Conservation (phyloP, 1,140 invertebrate genomes). For the Belonocnema kinseyi region DNA sequence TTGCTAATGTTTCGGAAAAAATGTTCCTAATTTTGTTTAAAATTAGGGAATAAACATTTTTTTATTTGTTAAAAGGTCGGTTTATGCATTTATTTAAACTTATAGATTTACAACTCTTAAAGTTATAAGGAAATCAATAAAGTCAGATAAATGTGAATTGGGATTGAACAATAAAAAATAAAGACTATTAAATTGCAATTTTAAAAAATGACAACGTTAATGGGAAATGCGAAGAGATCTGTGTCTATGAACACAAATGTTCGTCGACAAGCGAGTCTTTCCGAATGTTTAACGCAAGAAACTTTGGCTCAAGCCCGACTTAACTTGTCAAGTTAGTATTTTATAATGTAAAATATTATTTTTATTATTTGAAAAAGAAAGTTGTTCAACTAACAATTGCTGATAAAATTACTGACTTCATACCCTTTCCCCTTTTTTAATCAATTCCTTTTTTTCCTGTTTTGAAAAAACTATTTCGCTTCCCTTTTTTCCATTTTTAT, state of each 20-base stretch:
- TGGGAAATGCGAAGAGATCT: slow-evolving; percentile 61
- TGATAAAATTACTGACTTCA: too few relatives aligned
- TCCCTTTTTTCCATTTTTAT: too few relatives aligned
- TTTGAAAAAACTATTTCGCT: too few relatives aligned
- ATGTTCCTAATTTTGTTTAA: slow-evolving; percentile 11
- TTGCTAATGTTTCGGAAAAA: slow-evolving; percentile 3
- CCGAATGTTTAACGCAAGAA: slow-evolving; percentile 68
- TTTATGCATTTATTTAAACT: not conserved
- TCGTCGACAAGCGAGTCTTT: slow-evolving; percentile 63
- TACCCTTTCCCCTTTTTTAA: too few relatives aligned
- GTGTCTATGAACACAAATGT: slow-evolving; percentile 53
- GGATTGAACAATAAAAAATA: not conserved
- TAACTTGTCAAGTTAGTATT: slow-evolving; percentile 70
- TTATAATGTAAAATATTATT: slow-evolving; percentile 1
- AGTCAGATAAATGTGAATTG: too few relatives aligned
- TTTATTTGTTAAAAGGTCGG: not conserved
- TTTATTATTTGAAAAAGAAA: too few relatives aligned
- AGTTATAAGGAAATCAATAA: too few relatives aligned
- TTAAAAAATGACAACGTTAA: slow-evolving; percentile 61
- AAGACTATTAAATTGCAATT: slow-evolving; percentile 1
- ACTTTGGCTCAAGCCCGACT: slow-evolving; percentile 69
- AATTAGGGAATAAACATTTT: not conserved
- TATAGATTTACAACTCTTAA: too few relatives aligned
- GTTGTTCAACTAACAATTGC: too few relatives aligned
- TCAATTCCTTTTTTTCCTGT: too few relatives aligned